Conservation (phyloP, 2,888 invertebrate species). For the Linyphia triangularis region DNA sequence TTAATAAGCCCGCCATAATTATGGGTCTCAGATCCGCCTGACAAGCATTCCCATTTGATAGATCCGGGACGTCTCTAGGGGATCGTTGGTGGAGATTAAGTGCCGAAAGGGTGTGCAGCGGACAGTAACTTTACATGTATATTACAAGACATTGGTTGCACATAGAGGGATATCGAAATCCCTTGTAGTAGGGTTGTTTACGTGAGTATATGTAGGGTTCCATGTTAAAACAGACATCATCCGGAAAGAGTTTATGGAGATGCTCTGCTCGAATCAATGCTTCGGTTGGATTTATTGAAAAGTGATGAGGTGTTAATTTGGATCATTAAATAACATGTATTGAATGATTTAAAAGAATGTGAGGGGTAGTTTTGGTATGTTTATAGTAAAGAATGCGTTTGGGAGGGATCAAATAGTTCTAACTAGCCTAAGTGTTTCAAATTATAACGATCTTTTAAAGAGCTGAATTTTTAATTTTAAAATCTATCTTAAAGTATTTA, state of each 20-base stretch:
- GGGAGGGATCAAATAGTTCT: too few relatives aligned
- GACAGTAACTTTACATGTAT: conserved; percentile 70
- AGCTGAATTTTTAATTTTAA: too few relatives aligned
- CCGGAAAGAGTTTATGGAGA: conserved; percentile 58
- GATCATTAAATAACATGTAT: too few relatives aligned
- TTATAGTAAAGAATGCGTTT: too few relatives aligned
- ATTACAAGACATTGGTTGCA: conserved; percentile 65
- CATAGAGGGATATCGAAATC: conserved; percentile 73
- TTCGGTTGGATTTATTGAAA: conserved; percentile 25
- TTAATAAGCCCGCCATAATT: conserved; percentile 70
- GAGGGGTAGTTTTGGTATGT: too few relatives aligned
- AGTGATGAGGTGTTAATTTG: conserved; percentile 10
- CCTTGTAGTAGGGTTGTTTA: conserved; percentile 74
- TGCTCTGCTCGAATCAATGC: conserved; percentile 1
- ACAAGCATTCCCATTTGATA: conserved; percentile 58
- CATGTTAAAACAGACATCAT: conserved; percentile 57
- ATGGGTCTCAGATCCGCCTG: conserved; percentile 35
- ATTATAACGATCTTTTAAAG: too few relatives aligned
- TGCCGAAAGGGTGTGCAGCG: conserved; percentile 61
- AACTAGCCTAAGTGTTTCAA: too few relatives aligned
- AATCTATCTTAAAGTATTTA: too few relatives aligned
- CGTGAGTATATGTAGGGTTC: conserved; percentile 51
- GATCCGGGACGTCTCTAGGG: conserved; percentile 47
- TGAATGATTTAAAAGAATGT: too few relatives aligned
- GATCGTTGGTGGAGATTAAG: conserved; percentile 59